Percentiles rank a stretch among this genome's conserved stretches.
phyloP scores from a whole-genome alignment of 2,888 invertebrate genomes.

The Nipponacmea schrenckii region DNA sequence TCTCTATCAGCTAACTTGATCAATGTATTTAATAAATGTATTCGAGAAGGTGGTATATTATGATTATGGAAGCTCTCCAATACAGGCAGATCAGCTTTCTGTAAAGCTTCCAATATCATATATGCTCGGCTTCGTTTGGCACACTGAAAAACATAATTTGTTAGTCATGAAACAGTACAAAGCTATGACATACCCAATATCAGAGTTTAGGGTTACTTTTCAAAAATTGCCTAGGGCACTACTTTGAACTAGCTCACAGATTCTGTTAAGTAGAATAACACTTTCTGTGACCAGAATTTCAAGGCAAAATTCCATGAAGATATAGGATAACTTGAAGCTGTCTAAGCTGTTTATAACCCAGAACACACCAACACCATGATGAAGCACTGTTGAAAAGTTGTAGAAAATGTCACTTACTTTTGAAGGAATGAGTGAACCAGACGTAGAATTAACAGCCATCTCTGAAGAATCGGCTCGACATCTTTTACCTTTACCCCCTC shows the following conservation, averaged over 20 bases:
- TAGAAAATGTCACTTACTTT: constrained; percentile 38
- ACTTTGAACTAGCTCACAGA: too few species aligned
- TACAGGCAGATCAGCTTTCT: constrained; percentile 57
- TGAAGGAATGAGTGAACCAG: constrained; percentile 44
- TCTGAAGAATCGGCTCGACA: constrained; percentile 52
- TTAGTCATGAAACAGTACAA: neutral
- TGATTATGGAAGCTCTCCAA: constrained; percentile 59
- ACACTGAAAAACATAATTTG: constrained; percentile 36
- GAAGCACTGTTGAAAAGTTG: too few species aligned
- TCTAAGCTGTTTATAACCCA: too few species aligned
- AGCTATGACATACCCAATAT: neutral
- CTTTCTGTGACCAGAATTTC: too few species aligned
- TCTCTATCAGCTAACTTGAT: constrained; percentile 60
- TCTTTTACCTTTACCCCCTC: constrained; percentile 41
- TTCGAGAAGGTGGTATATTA: constrained; percentile 49
- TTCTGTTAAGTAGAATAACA: too few species aligned
- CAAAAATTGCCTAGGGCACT: too few species aligned
- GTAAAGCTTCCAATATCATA: constrained; percentile 51
- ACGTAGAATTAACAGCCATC: constrained; percentile 46
- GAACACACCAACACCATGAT: too few species aligned
- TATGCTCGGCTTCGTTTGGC: constrained; percentile 43
- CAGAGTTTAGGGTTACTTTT: neutral
- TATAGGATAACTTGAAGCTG: too few species aligned
- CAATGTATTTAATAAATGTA: constrained; percentile 56
- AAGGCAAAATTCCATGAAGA: too few species aligned